Evolutionary conservation across 2,113 vertebrate species (phyloP), one percentile per base, ranked within the genome.

Genomic region (Acrocephalus arundinaceus): DNA sequence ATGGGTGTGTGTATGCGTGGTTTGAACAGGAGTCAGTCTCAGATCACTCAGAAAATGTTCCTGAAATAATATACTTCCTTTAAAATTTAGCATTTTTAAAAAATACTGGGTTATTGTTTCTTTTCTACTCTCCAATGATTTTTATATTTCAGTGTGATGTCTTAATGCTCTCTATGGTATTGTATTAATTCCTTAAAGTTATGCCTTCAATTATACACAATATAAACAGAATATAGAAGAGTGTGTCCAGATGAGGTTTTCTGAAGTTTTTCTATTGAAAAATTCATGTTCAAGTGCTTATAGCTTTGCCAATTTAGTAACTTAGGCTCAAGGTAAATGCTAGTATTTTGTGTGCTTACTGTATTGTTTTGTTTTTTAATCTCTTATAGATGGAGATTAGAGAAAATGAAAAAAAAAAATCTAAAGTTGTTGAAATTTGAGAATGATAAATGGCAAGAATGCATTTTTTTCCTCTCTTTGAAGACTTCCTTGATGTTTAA

Each of bases 1-100:
- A 0, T 0, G n/a, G 25, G 3, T 25, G n/a, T 39, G 28, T 2
- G 1, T 6, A 13, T 27, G 33, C 41, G 18, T 6, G 63, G 2
- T 35, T 30, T 10, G 11, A 71, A 9, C 13, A 49, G 48, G 15
- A 39, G 24, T 13, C 65, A 43, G 11, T 15, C 61, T 59, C 14
- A 3, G 31, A 22, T 25, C 48, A 15, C 45, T 59, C 27, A 20
- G 88, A 45, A 87, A 73, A 11, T 6, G 11, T n/a, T 66, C 54
- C 43, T 49, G 28, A 43, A 77, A 46, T 62, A 46, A 62, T 20
- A 23, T 0, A 7, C 6, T 75, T 58, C 5, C 16, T 55, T 39
- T 24, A 15, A 85, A 39, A 28, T 13, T 11, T 23, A 2, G 4
- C 8, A 1, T 13, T 27, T 54, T 46, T 7, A 1, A 25, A 23